A percentile compares a stretch with the other conserved stretches of the same genome.
phyloP scores from a whole-genome alignment of 2,113 vertebrate species.

The Motacilla tschutschensis region DNA sequence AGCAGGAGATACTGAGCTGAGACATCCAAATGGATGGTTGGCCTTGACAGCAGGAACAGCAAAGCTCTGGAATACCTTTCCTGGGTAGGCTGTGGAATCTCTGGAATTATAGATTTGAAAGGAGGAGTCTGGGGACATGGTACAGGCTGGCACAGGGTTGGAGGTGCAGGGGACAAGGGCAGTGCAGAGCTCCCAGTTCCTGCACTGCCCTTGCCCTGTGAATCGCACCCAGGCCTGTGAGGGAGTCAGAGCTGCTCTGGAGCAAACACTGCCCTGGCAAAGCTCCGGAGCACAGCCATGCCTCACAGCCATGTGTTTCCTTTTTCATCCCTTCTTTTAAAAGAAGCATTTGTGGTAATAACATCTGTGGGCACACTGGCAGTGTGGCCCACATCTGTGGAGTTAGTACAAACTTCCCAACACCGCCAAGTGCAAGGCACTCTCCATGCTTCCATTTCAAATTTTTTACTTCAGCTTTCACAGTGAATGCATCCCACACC shows the following conservation, averaged over 20 bases:
- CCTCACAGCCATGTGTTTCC: background rate
- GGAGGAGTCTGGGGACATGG: background rate
- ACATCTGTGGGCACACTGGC: background rate
- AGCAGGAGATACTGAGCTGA: background rate
- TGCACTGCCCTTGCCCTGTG: background rate
- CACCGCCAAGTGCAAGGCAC: background rate
- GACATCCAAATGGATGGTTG: background rate
- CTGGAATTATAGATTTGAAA: background rate
- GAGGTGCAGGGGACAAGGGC: background rate
- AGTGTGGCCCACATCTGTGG: fast-evolving
- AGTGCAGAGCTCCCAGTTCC: fast-evolving
- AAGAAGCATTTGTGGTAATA: background rate
- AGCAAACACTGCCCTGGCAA: background rate
- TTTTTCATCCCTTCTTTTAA: background rate
- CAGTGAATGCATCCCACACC: background rate
- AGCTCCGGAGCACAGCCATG: background rate
- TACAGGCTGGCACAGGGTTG: background rate
- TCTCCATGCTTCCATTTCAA: background rate
- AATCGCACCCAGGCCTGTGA: background rate
- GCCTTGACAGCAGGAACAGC: background rate
- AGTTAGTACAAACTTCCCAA: fast-evolving
- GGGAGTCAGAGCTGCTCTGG: background rate
- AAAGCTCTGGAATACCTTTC: background rate
- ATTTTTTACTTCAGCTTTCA: background rate
- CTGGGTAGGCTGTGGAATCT: background rate